Evolutionary conservation across 2,113 vertebrate genomes (phyloP), one percentile per base, ranked within the genome.

Genomic region (Seriola dumerili): DNA sequence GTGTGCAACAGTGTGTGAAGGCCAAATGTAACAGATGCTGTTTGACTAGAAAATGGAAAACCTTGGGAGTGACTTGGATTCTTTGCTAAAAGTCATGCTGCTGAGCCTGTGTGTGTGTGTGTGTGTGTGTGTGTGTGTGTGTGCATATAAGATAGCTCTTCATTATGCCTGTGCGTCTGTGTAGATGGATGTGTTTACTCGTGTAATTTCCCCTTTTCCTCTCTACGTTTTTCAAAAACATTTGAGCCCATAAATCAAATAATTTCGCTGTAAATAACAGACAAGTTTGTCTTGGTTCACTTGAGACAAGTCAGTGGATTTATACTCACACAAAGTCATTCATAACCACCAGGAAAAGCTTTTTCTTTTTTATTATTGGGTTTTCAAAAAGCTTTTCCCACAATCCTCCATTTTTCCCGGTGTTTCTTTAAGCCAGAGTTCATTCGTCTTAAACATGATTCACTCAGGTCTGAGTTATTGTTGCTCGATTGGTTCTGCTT

Each of bases 11-110:
- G 61, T 52, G 78, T 54, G 59, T 61, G 64, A 61, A 40, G 17
- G 70, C 86, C 90, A 92, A 91, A 77, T 81, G 69, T 81, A 87
- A 91, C 86, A 91, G 69, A 86, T 58, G 55, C 62, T 87, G 77
- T 90, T 88, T 87, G 87, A 85, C 72, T 68, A 85, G 82, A 85
- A 4, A 78, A 29, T 65, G 68, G 50, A 79, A 40, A 70, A 55
- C 36, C 9, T n/a, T 21, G 59, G 29, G 73, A 79, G 50, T 11
- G n/a, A 61, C 75, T 40, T 44, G 52, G 54, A 36, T 62, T 62
- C 66, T 70, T 59, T 66, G 46, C 75, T 48, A 59, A 73, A 76
- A 58, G 67, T 77, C 50, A 40, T 69, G 54, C 54, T 69, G 54
- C 54, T 57, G 21, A 61, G 57, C 1, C 57, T 10, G 73, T 46